Percentiles rank a stretch among this genome's conserved stretches.
These are phyloP conservation scores for Vimba vimba DNA, from an alignment of 2,113 vertebrate species.

Conservation along the genomic window DNA sequence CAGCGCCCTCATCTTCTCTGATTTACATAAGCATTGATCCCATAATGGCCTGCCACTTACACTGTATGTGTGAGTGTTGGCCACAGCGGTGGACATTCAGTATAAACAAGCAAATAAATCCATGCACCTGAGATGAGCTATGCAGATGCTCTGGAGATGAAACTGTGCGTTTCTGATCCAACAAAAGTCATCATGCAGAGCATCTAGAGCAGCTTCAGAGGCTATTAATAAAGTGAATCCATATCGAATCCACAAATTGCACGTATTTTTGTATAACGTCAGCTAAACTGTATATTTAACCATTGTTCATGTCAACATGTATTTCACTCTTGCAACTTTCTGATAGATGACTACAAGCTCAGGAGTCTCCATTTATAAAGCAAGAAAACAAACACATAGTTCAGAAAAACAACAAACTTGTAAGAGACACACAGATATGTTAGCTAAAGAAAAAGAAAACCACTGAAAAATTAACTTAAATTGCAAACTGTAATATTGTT, in stretches of 20 bases:
- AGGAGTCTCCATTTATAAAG: background rate
- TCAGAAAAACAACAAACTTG: too few species aligned
- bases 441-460: too few species aligned
- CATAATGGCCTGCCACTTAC: constrained; percentile 11
- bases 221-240: background rate
- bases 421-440: too few species aligned
- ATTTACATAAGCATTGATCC: constrained; percentile 54
- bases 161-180: constrained; percentile 31
- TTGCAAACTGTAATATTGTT: background rate
- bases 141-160: constrained; percentile 32
- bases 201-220: background rate
- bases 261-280: background rate
- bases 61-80: background rate
- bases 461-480: background rate
- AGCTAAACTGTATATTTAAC: background rate
- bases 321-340: background rate
- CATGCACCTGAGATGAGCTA: constrained; percentile 9
- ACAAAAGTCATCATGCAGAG: background rate
- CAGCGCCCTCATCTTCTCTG: constrained; percentile 27
- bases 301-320: background rate
- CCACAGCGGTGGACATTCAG: constrained; percentile 5
- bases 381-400: background rate
- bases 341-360: background rate
- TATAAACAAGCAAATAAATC: constrained; percentile 55
- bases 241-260: constrained; percentile 14